Conservation (phyloP, 2,113 vertebrate species). For the Solenodon paradoxus region DNA sequence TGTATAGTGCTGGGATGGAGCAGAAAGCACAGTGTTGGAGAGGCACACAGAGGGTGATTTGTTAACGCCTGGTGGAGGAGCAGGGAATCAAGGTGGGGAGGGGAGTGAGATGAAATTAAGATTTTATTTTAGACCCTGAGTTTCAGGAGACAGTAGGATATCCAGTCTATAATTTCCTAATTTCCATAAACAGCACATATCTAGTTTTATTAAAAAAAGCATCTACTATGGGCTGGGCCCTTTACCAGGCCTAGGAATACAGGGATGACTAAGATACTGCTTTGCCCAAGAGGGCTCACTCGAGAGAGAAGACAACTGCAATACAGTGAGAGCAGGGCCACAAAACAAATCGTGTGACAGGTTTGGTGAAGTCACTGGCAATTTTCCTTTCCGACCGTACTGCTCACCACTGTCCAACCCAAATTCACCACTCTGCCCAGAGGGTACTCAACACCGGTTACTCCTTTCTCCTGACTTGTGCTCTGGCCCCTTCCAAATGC, state of each 20-base stretch:
- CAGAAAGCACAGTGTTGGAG: background rate
- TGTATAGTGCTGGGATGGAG: background rate
- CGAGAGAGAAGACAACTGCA: background rate
- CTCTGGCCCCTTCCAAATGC: background rate
- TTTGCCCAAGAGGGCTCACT: background rate
- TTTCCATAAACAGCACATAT: background rate
- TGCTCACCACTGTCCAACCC: background rate
- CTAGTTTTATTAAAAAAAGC: too few species aligned
- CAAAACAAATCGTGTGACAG: background rate
- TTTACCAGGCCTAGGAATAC: background rate
- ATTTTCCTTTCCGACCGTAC: background rate
- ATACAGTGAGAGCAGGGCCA: background rate
- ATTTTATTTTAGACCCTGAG: background rate
- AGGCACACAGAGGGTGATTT: background rate
- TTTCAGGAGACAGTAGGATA: background rate
- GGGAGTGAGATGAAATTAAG: background rate
- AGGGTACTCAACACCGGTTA: background rate
- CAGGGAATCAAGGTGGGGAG: background rate
- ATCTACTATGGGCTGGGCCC: background rate
- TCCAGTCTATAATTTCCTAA: background rate
- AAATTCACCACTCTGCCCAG: too few species aligned
- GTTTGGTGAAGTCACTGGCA: background rate
- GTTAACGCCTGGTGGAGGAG: background rate
- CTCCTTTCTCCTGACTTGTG: background rate
- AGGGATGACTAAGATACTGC: background rate